Evolutionary conservation across 2,113 vertebrate genomes (phyloP).

Genomic region (Rhea americana): DNA sequence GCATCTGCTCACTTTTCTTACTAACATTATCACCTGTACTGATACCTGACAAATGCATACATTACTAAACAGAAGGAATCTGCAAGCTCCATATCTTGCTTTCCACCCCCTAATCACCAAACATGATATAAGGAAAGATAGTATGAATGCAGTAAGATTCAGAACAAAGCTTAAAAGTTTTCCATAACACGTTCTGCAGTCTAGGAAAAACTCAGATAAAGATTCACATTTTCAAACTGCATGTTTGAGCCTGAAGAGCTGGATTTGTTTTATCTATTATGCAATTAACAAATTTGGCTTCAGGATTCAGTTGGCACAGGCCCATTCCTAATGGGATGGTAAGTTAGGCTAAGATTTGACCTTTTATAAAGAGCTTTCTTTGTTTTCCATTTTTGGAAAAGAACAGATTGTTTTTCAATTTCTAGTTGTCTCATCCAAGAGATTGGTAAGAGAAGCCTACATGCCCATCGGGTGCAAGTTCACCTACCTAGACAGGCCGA

Average conservation of each 20-base stretch:
- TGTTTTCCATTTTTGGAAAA: neutral
- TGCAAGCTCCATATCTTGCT: neutral
- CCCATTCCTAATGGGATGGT: neutral
- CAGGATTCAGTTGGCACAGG: neutral
- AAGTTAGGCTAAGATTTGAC: neutral
- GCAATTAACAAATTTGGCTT: neutral
- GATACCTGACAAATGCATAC: neutral
- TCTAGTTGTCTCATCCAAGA: neutral
- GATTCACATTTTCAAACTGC: neutral
- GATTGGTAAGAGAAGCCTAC: neutral
- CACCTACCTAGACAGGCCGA: neutral
- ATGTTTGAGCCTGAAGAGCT: neutral
- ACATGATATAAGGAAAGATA: neutral
- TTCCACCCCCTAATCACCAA: neutral
- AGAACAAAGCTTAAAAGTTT: neutral
- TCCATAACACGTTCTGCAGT: neutral
- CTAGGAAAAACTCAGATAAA: neutral
- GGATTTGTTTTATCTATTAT: neutral
- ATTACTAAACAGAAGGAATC: neutral
- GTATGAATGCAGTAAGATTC: neutral
- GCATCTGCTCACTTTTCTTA: neutral
- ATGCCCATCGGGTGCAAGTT: neutral
- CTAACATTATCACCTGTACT: neutral
- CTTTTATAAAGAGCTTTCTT: neutral
- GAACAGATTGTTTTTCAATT: neutral